Conservation (phyloP, 1,140 invertebrate species). For the Bilobella aurantiaca region DNA sequence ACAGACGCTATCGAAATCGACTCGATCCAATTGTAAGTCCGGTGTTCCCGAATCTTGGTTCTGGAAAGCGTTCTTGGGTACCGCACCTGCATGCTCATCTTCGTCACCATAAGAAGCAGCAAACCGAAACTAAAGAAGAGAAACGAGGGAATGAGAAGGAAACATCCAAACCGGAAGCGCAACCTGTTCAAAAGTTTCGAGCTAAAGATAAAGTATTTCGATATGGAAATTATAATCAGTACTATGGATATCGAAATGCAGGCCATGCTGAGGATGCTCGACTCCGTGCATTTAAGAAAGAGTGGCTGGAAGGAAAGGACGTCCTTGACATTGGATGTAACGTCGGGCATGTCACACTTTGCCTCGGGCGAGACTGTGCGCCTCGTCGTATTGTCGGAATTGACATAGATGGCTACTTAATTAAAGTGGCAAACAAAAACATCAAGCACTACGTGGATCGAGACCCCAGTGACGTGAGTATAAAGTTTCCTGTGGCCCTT, state of each 20-base stretch:
- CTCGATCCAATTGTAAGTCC: conserved; percentile 81
- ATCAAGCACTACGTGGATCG: conserved; percentile 63
- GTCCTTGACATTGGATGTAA: conserved; percentile 97
- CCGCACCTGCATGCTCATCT: conserved; percentile 33
- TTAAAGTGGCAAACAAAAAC: conserved; percentile 69
- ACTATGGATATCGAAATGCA: conserved; percentile 87
- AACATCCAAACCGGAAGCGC: no score
- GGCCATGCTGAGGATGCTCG: conserved; percentile 64
- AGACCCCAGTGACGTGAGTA: conserved; percentile 41
- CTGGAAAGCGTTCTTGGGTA: conserved; percentile 49
- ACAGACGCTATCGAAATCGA: conserved; percentile 18
- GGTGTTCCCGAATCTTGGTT: conserved; percentile 75
- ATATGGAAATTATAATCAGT: conserved; percentile 92
- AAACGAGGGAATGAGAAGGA: conserved; percentile 49
- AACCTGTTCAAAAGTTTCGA: conserved; percentile 25
- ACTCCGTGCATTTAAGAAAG: conserved; percentile 65
- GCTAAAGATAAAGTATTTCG: conserved; percentile 65
- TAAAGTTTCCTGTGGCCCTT: conserved; percentile 73
- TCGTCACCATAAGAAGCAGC: conserved; percentile 36
- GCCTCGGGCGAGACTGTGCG: conserved; percentile 68
- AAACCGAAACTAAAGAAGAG: conserved; percentile 46
- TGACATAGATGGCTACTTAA: conserved; percentile 85
- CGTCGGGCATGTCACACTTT: conserved; percentile 78
- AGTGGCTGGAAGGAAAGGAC: conserved; percentile 80
- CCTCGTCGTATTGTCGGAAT: conserved; percentile 81